Conservation (phyloP, 1,140 invertebrate genomes). For the Yoshiicerus persimilis region DNA sequence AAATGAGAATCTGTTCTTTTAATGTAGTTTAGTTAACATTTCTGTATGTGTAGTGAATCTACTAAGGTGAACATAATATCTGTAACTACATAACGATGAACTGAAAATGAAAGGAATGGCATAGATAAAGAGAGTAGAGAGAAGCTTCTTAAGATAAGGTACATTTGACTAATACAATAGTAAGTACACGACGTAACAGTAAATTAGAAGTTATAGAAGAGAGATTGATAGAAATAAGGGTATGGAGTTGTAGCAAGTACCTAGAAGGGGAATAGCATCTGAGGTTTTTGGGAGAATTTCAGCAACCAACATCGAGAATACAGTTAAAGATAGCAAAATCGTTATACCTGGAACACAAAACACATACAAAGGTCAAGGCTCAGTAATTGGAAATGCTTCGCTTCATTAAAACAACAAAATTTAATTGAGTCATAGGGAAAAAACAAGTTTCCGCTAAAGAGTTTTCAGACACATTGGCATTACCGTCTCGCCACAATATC, state of each 20-base stretch:
- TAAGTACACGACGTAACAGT: not conserved
- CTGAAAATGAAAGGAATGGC: not conserved
- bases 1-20: not conserved
- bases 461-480: not conserved
- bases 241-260: constrained; percentile 59
- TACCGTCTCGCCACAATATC: not conserved
- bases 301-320: constrained; percentile 97
- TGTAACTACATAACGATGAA: not conserved
- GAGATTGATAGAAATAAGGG: not conserved
- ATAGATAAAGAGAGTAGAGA: not conserved
- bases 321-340: constrained; percentile 98
- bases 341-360: constrained; percentile 86
- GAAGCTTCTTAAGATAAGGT: not conserved
- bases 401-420: not conserved
- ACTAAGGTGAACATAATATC: not conserved
- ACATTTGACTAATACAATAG: not conserved
- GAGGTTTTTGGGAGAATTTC: constrained; percentile 96
- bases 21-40: not conserved
- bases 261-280: constrained; percentile 95
- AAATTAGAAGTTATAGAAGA: not conserved
- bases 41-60: not conserved
- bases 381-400: not conserved
- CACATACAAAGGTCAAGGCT: constrained; percentile 48
- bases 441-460: not conserved
- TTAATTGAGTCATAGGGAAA: not conserved